Percentiles rank a stretch among this genome's conserved stretches.
Evolutionary conservation across 2,797 vertebrate genomes (phyloP).

Genomic region (Serranus cabrilla): DNA sequence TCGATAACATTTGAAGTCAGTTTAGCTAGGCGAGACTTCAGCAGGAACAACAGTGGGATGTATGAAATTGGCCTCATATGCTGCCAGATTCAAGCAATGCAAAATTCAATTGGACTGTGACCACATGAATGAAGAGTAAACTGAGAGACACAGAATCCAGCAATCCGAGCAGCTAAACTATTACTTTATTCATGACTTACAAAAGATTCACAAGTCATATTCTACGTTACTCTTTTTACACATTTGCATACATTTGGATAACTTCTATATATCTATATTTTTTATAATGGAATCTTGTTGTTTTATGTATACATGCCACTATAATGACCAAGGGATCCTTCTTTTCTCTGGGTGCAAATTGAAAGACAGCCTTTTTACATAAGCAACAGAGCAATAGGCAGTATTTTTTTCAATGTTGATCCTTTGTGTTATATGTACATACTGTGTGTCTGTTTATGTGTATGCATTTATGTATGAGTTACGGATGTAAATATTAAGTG

Average conservation of each 20-base stretch:
- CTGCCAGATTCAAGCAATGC: slow-evolving; percentile 40
- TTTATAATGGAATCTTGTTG: no score
- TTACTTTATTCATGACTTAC: neutral
- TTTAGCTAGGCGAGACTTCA: slow-evolving; percentile 16
- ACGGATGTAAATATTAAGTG: neutral
- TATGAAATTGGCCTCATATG: slow-evolving; percentile 54
- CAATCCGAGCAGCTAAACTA: slow-evolving; percentile 13
- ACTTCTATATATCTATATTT: no score
- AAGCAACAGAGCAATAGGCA: neutral
- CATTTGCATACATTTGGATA: neutral
- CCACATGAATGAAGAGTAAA: slow-evolving; percentile 41
- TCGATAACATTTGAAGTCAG: slow-evolving; percentile 32
- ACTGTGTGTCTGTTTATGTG: neutral
- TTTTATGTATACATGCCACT: no score
- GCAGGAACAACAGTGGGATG: slow-evolving; percentile 52
- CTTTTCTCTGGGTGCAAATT: no score
- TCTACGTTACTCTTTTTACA: neutral
- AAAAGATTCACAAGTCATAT: slow-evolving; percentile 2
- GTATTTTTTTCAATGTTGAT: no score
- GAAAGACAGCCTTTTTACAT: neutral
- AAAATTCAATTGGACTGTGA: slow-evolving; percentile 52
- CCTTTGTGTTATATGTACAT: neutral
- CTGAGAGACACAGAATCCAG: slow-evolving; percentile 14
- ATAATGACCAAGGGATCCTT: no score
- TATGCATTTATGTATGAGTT: neutral